phyloP scores from a whole-genome alignment of 2,113 vertebrate genomes.

The Lepidothrix coronata region DNA sequence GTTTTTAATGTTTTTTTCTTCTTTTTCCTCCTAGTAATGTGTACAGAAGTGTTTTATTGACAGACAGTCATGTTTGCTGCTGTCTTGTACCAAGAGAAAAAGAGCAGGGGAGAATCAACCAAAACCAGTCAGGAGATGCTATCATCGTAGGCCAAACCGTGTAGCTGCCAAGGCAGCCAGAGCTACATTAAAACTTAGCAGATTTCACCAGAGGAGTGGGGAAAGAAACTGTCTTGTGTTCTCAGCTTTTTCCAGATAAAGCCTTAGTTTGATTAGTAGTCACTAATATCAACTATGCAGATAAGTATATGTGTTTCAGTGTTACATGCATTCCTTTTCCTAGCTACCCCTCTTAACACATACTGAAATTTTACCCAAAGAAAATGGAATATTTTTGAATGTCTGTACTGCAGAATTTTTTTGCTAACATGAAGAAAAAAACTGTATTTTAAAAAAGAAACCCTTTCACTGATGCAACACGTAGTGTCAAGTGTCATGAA shows the following conservation, averaged over 20 bases:
- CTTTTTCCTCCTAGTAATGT: background rate
- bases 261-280: constrained; percentile 74
- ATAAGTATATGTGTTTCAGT: constrained; percentile 50
- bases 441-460: constrained; percentile 46
- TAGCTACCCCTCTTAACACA: constrained; percentile 26
- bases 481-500: constrained; percentile 13
- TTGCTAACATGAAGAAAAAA: constrained; percentile 54
- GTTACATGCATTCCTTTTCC: constrained; percentile 34
- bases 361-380: constrained; percentile 74
- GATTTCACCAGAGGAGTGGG: background rate
- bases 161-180: background rate
- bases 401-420: constrained; percentile 65
- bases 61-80: background rate
- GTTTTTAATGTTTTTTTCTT: background rate
- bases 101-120: background rate
- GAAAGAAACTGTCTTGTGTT: constrained; percentile 30
- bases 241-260: constrained; percentile 64
- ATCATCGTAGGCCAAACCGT: background rate
- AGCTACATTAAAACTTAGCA: background rate
- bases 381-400: constrained; percentile 71
- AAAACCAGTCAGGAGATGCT: background rate
- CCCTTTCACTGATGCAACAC: constrained; percentile 6
- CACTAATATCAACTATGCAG: constrained; percentile 76
- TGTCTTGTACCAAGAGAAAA: constrained; percentile 1
- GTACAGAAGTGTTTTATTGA: background rate